Evolutionary conservation across 2,113 vertebrate species (phyloP).

Genomic region (Edolisoma coerulescens): DNA sequence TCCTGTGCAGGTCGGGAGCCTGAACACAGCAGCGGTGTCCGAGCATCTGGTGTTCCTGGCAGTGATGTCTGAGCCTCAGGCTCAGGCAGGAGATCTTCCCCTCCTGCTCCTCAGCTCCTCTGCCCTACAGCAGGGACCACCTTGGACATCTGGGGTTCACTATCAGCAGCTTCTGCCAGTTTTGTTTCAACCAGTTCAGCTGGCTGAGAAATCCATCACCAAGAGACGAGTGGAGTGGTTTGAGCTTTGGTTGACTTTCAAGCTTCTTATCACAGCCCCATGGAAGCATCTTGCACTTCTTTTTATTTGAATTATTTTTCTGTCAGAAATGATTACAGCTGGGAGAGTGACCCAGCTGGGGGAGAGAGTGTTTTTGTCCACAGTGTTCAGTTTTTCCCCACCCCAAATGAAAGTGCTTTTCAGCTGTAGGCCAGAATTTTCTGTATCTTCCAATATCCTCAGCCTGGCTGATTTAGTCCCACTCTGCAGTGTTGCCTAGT

Average conservation of each 20-base stretch:
- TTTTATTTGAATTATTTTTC: background rate
- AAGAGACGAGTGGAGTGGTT: background rate
- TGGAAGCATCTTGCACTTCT: background rate
- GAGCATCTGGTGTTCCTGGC: background rate
- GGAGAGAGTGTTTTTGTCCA: background rate
- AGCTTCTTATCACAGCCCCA: background rate
- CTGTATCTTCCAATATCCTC: background rate
- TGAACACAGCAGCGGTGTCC: background rate
- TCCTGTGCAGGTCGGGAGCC: background rate
- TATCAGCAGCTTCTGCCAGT: background rate
- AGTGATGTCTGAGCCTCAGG: background rate
- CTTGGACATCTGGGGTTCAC: rapidly evolving
- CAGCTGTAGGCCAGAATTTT: background rate
- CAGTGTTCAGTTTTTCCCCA: background rate
- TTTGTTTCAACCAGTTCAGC: background rate
- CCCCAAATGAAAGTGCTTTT: background rate
- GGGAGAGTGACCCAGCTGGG: background rate
- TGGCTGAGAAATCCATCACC: background rate
- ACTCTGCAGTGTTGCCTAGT: background rate
- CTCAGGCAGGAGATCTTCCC: background rate
- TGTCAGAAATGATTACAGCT: background rate
- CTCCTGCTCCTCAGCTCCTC: background rate
- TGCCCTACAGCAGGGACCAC: background rate
- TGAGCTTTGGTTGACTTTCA: background rate
- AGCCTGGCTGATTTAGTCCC: background rate